Evolutionary conservation across 1,140 invertebrate species (phyloP).

Genomic region (Cyrtorhinus lividipennis): DNA sequence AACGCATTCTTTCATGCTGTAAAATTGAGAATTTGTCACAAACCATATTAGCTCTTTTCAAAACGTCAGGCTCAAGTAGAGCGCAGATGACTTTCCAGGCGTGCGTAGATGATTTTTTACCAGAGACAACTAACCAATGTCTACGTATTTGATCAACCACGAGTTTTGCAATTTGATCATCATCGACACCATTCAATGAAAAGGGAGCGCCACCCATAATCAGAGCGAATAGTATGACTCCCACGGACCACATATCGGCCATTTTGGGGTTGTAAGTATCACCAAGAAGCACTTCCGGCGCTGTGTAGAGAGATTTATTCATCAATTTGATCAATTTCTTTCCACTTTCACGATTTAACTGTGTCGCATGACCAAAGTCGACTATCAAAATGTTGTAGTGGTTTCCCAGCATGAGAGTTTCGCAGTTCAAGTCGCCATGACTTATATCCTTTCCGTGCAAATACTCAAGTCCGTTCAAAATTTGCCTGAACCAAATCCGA

Average conservation of each 20-base stretch:
- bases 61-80: not conserved
- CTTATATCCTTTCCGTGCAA: not conserved
- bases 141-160: not conserved
- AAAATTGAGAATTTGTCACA: not conserved
- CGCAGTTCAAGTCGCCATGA: not conserved
- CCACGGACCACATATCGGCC: constrained; percentile 53
- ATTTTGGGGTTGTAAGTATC: constrained; percentile 45
- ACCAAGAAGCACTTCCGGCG: constrained; percentile 49
- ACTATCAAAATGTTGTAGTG: not conserved
- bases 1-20: not conserved
- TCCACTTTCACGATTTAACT: not conserved
- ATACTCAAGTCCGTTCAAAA: not conserved
- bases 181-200: not conserved
- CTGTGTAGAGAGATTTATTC: constrained; percentile 35
- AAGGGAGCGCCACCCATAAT: not conserved
- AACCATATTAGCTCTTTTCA: not conserved
- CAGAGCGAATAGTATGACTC: constrained; percentile 45
- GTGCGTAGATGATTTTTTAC: not conserved
- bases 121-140: not conserved
- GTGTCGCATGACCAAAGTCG: not conserved
- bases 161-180: not conserved
- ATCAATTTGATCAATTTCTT: not conserved
- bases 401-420: not conserved
- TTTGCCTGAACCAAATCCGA: not conserved
- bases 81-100: not conserved